These are phyloP conservation scores for Spisula solida DNA, from an alignment of 2,888 invertebrate species.

Conservation along the genomic window DNA sequence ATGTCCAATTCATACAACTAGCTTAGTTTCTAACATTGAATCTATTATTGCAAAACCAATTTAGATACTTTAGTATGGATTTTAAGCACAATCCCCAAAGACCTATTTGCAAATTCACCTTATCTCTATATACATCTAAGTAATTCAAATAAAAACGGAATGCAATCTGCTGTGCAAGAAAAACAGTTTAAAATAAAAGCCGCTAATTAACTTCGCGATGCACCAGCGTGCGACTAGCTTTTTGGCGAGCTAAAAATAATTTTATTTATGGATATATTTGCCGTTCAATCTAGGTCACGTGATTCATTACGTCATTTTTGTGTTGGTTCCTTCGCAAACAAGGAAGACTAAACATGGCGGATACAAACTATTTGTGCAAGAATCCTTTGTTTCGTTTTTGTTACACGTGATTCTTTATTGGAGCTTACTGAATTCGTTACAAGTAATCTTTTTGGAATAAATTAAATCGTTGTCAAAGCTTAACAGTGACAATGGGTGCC, in stretches of 20 bases:
- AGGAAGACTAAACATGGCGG: constrained; percentile 84
- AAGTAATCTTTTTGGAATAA: constrained; percentile 1
- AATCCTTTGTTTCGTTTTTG: constrained; percentile 62
- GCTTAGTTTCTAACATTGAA: too few species aligned
- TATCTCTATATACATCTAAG: too few species aligned
- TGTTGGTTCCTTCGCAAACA: constrained; percentile 84
- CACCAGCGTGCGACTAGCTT: neutral
- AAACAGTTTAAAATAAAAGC: too few species aligned
- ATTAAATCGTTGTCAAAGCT: constrained; percentile 46
- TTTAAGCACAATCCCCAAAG: too few species aligned
- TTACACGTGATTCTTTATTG: constrained; percentile 13
- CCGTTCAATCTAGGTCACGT: constrained; percentile 72
- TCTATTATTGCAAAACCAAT: too few species aligned
- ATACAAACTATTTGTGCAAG: constrained; percentile 70
- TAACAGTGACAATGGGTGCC: constrained; percentile 79
- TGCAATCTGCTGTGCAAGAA: too few species aligned
- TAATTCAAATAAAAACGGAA: too few species aligned
- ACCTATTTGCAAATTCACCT: too few species aligned
- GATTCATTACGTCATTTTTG: constrained; percentile 80
- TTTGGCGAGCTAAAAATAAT: neutral
- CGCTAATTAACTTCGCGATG: too few species aligned
- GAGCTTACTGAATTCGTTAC: constrained; percentile 10
- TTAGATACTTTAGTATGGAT: too few species aligned
- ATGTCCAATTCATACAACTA: too few species aligned
- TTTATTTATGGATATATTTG: constrained; percentile 28